These are phyloP conservation scores for Setophaga coronata DNA, from an alignment of 2,113 vertebrate species.

Conservation along the genomic window DNA sequence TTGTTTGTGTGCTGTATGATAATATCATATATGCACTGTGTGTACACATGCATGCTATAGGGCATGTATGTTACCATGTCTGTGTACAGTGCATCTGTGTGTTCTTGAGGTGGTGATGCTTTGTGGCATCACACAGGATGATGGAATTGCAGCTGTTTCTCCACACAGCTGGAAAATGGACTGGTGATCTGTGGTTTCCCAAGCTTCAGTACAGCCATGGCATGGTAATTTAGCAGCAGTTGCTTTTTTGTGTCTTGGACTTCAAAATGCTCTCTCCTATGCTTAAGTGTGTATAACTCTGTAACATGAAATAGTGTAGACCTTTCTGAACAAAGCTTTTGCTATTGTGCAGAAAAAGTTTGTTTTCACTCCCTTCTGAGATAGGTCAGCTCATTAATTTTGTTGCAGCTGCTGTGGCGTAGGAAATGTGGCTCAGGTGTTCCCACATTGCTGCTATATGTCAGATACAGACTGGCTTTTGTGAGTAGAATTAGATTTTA, in stretches of 20 bases:
- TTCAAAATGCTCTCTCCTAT: background rate
- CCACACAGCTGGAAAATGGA: background rate
- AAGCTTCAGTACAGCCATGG: background rate
- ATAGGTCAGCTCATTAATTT: conserved; percentile 41
- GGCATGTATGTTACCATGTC: background rate
- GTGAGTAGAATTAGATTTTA: background rate
- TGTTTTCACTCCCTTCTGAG: background rate
- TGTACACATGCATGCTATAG: accelerated
- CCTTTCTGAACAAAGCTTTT: background rate
- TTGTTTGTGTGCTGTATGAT: background rate
- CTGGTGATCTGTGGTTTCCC: background rate
- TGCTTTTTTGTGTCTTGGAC: background rate
- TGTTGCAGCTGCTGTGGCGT: background rate
- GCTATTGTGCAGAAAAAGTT: background rate
- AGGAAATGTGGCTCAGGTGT: conserved; percentile 13
- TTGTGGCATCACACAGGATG: background rate
- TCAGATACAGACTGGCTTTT: background rate
- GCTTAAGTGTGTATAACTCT: background rate
- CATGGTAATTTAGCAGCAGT: background rate
- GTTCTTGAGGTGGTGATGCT: background rate
- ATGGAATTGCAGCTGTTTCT: background rate
- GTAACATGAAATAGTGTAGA: background rate
- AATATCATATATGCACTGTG: background rate
- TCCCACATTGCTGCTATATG: background rate
- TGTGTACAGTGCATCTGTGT: background rate